These are phyloP conservation scores for Resseliella maxima DNA, from an alignment of 2,888 invertebrate genomes.

Conservation along the genomic window DNA sequence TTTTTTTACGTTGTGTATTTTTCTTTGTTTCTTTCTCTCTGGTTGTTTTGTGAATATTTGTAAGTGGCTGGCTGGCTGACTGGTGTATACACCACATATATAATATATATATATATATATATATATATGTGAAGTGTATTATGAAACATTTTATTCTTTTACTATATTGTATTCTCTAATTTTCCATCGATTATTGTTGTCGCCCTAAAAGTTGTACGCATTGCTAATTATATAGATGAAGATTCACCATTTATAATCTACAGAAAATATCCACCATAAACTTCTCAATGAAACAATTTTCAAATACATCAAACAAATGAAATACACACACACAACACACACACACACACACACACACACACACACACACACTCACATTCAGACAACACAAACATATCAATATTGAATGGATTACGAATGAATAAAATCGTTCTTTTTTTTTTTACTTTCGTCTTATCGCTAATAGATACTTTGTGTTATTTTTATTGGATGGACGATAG, in stretches of 20 bases:
- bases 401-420: neutral
- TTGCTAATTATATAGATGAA: conserved; percentile 17
- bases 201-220: conserved; percentile 24
- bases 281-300: too few relatives aligned
- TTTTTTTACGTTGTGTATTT: too few relatives aligned
- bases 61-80: too few relatives aligned
- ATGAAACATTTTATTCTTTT: neutral
- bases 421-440: neutral
- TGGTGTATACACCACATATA: too few relatives aligned
- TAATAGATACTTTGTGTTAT: neutral
- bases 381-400: neutral
- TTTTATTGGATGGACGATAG: neutral
- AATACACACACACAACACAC: too few relatives aligned
- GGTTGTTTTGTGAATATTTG: too few relatives aligned
- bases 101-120: too few relatives aligned
- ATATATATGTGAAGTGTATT: neutral
- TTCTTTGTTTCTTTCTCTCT: too few relatives aligned
- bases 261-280: neutral
- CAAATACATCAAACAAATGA: neutral
- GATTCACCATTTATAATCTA: neutral
- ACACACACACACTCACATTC: neutral
- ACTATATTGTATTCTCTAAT: neutral
- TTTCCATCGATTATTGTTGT: neutral
- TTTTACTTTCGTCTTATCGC: neutral
- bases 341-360: neutral